Conservation (phyloP, 2,797 vertebrate species). For the Melanotaenia parkinsoni region DNA sequence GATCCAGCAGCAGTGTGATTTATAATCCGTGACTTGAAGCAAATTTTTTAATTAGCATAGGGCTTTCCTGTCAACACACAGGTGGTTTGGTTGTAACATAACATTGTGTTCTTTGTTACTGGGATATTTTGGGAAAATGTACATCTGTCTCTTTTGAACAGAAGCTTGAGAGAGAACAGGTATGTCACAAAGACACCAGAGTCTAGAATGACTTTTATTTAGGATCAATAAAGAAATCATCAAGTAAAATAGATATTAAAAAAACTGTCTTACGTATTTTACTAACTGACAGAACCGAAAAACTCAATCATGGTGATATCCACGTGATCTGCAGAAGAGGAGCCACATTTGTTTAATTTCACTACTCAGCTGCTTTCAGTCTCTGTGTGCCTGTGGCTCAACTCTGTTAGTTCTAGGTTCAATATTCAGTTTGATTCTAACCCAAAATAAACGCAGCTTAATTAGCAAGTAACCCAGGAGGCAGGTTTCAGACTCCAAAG, state of each 20-base stretch:
- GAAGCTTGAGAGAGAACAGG: not conserved
- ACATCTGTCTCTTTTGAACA: not conserved
- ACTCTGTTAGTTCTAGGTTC: slow-evolving; percentile 66
- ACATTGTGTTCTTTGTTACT: not conserved
- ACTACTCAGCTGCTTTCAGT: slow-evolving; percentile 42
- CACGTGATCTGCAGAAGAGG: slow-evolving; percentile 7
- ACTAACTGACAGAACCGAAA: not conserved
- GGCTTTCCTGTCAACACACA: slow-evolving; percentile 28
- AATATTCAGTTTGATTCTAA: slow-evolving; percentile 71
- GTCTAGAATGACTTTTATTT: slow-evolving; percentile 2
- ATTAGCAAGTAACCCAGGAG: slow-evolving; percentile 71
- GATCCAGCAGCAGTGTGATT: slow-evolving; percentile 52
- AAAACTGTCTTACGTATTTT: not conserved
- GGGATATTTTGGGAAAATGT: not conserved
- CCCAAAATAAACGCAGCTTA: slow-evolving; percentile 77
- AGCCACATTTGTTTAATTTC: slow-evolving; percentile 59
- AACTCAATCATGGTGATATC: not conserved
- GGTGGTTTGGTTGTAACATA: slow-evolving; percentile 30
- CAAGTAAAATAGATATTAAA: not conserved
- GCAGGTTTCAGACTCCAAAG: slow-evolving; percentile 54
- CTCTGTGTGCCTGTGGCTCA: slow-evolving; percentile 41
- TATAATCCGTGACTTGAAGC: slow-evolving; percentile 52
- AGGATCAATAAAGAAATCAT: not conserved
- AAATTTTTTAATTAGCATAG: slow-evolving; percentile 50
- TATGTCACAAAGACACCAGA: not conserved